These are phyloP conservation scores for Echinarachnius parma DNA, from an alignment of 53 echinoderm and acorn worm species.

Conservation along the genomic window DNA sequence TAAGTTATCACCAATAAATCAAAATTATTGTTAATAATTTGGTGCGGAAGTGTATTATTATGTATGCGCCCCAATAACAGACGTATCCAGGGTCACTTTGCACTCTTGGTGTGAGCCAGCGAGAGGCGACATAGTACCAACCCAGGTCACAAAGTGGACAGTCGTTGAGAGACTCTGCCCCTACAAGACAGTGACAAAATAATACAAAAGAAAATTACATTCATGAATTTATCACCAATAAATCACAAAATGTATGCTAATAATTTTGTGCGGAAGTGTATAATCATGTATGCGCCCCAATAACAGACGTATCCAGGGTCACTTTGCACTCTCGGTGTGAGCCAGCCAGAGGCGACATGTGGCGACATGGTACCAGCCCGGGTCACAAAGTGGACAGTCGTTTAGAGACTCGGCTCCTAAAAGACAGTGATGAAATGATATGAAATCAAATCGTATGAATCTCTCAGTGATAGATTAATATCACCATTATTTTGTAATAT, in stretches of 20 bases:
- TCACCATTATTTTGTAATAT: no score
- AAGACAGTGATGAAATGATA: not conserved
- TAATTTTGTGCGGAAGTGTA: no score
- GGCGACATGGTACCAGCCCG: conserved; percentile 99
- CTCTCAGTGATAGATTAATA: no score
- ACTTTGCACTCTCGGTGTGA: conserved; percentile 79
- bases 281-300: conserved; percentile 82
- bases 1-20: no score
- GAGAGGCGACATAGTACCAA: conserved; percentile 95
- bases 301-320: conserved; percentile 94
- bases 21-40: no score
- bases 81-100: conserved; percentile 93
- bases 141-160: conserved; percentile 93
- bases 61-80: conserved; percentile 88
- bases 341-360: conserved; percentile 81
- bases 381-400: conserved; percentile 83
- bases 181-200: conserved; percentile 10
- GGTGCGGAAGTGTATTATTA: no score
- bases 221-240: no score
- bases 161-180: conserved; percentile 43
- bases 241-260: no score
- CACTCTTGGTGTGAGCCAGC: conserved; percentile 73
- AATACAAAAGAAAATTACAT: no score
- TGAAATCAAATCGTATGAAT: no score
- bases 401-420: conserved; percentile 51